A percentile compares a stretch with the other conserved stretches of the same genome.
phyloP scores from a whole-genome alignment of 1,140 invertebrate genomes.

The Bombus turneri region DNA sequence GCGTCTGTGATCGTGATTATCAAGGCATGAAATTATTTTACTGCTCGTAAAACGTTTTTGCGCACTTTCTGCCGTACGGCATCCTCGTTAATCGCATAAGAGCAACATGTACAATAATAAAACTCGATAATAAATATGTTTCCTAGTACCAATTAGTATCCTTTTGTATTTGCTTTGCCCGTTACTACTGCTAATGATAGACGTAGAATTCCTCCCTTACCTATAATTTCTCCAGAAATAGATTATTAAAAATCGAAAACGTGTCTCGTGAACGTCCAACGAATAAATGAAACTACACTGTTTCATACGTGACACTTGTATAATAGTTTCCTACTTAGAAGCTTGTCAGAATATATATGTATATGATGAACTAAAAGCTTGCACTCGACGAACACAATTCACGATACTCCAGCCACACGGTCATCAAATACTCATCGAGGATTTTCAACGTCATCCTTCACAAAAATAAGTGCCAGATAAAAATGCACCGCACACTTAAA shows the following conservation, averaged over 20 bases:
- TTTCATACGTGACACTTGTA: background rate
- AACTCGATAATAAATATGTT: conserved; percentile 72
- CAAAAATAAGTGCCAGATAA: background rate
- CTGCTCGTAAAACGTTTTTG: conserved; percentile 55
- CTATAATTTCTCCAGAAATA: conserved; percentile 3
- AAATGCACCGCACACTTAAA: background rate
- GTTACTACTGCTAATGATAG: conserved; percentile 56
- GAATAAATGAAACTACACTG: background rate
- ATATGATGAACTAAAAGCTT: background rate
- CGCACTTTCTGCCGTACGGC: conserved; percentile 42
- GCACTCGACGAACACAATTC: conserved; percentile 13
- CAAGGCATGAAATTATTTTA: conserved; percentile 46
- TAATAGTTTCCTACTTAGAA: background rate
- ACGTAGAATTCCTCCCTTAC: conserved; percentile 5
- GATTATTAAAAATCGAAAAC: background rate
- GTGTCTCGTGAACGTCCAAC: background rate
- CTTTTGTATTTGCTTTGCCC: conserved; percentile 69
- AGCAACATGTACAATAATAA: conserved; percentile 72
- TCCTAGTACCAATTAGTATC: conserved; percentile 70
- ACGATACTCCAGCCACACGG: background rate
- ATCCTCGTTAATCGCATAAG: conserved; percentile 66
- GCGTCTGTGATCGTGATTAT: conserved; percentile 61
- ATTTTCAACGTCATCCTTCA: background rate
- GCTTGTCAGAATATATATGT: background rate
- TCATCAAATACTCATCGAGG: background rate